These are phyloP conservation scores for Ormyrus nitidulus DNA, from an alignment of 2,888 invertebrate species.

Conservation along the genomic window DNA sequence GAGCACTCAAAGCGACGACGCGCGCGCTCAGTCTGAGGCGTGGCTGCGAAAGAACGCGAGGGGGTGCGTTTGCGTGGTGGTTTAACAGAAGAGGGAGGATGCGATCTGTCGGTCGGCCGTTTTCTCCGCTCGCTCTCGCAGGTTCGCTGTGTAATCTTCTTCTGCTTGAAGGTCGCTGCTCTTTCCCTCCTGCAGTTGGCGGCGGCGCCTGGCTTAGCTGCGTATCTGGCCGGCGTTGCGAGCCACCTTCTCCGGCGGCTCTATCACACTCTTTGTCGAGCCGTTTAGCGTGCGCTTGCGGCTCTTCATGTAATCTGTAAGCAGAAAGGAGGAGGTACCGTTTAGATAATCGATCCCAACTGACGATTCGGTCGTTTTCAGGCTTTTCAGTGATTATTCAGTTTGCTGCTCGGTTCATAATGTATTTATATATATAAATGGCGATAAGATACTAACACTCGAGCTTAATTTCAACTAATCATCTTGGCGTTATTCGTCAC, in stretches of 20 bases:
- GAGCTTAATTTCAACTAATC: too few species aligned
- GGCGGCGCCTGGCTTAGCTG: conserved; percentile 66
- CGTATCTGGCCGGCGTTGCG: conserved; percentile 74
- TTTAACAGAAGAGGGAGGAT: not conserved
- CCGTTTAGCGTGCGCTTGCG: conserved; percentile 79
- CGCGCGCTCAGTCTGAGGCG: not conserved
- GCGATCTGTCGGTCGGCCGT: not conserved
- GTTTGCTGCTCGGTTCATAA: too few species aligned
- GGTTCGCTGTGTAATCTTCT: too few species aligned
- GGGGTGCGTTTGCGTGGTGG: not conserved
- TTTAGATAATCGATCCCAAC: too few species aligned
- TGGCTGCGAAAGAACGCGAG: not conserved
- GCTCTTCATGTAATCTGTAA: conserved; percentile 83
- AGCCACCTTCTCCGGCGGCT: conserved; percentile 74
- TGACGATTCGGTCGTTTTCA: too few species aligned
- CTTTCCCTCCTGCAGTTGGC: not conserved
- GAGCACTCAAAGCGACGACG: not conserved
- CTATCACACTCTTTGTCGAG: conserved; percentile 75
- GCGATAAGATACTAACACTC: too few species aligned
- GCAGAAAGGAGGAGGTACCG: conserved; percentile 59
- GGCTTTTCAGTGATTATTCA: too few species aligned
- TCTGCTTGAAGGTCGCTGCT: not conserved
- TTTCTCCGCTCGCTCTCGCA: too few species aligned
- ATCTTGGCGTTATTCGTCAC: too few species aligned
- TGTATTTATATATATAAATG: too few species aligned